Base-by-base conservation (phyloP, 1,140 invertebrate genomes). In the Saccostrea glomerata region DNA sequence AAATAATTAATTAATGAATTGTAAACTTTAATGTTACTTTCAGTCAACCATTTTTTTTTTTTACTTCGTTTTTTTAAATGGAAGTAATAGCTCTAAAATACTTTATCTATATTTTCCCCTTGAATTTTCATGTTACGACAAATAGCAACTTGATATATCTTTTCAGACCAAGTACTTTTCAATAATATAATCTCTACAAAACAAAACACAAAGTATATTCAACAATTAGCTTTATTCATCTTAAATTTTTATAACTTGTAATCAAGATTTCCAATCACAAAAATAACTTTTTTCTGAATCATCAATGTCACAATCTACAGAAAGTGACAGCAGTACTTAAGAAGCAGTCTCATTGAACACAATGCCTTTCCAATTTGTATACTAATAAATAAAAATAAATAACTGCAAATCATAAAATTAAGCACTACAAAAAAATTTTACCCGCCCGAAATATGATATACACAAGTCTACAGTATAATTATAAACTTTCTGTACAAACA, bases 271-370 rank as follows among this genome's bases (percentile, higher is more conserved):
- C 70, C 70, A 77, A 77, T 77, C 70, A 77, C 70, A 77, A 77
- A 77, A 77, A 77, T 77, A 77, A 77, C 70, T 77, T 63, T 77
- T 63, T 77, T 77, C 30, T 30, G 23, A 25, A 30, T 25, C 23
- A 77, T 77, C n/a, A 63, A 36, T 77, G 70, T 77, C 25, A 77
- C 70, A 36, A 13, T 77, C 70, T 25, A 12, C 23, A 77, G 25
- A 77, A 77, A 12, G 70, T 36, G 25, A 77, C 70, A 77, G 70
- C 70, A 77, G 70, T 77, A 77, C 70, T 36, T 30, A 25, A 77
- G 70, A 77, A 77, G 70, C 70, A 77, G 70, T 77, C 70, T 77
- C 70, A 77, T 77, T 77, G 70, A 77, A 77, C 70, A 77, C 70
- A 77, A 77, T 30, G 30, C 25, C 70, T 36, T 77, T 77, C 30